Conservation (phyloP, 2,797 vertebrate genomes). For the Emydoidea blandingii region DNA sequence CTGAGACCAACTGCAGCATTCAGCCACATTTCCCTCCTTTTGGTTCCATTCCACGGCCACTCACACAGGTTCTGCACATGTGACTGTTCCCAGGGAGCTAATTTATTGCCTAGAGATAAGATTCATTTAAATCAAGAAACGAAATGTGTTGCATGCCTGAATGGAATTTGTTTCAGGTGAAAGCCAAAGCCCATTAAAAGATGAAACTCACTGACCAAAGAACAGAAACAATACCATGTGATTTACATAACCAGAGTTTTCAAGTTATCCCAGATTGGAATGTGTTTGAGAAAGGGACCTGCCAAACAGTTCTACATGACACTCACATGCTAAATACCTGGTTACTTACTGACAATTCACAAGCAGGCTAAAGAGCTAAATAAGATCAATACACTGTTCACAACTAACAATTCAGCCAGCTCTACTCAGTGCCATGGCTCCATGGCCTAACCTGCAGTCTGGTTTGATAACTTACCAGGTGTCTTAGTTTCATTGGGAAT, state of each 20-base stretch:
- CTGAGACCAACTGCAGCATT: no score
- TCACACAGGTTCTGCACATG: background rate
- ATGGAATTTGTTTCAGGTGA: background rate
- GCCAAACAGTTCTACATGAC: background rate
- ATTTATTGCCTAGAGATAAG: background rate
- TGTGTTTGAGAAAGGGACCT: no score
- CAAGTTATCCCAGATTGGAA: no score
- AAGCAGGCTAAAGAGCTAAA: background rate
- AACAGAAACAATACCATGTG: background rate
- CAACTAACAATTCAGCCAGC: background rate
- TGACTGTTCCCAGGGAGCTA: background rate
- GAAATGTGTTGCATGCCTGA: background rate
- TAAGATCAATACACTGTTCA: background rate
- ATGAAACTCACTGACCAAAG: no score
- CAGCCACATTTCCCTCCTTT: background rate
- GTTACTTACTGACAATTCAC: background rate
- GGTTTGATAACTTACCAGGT: conserved; percentile 65
- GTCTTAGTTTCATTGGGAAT: conserved; percentile 83
- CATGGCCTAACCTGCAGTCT: background rate
- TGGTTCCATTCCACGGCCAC: background rate
- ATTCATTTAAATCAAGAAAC: background rate
- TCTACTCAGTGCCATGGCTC: background rate
- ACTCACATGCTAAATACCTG: background rate
- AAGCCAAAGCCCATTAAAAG: background rate
- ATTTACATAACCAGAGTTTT: background rate